A percentile compares a stretch with the other conserved stretches of the same genome.
Conservation (phyloP, 2,113 vertebrate species). For the Colossoma macropomum region DNA sequence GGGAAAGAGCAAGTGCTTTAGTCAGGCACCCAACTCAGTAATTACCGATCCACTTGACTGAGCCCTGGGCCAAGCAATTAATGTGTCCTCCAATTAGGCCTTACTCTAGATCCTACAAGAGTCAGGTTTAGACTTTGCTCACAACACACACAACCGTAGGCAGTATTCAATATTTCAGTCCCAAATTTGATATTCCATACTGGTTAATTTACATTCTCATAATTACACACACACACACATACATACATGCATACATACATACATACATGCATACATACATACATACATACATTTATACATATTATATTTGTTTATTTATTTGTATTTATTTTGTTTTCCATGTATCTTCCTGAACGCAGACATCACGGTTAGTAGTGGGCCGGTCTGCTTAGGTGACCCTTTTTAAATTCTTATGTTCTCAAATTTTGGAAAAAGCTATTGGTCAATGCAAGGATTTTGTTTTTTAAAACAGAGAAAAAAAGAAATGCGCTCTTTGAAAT, state of each 20-base stretch:
- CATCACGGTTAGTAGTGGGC: no score
- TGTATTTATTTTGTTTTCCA: no score
- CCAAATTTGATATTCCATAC: not conserved
- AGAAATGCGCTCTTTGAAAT: not conserved
- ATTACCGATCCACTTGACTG: constrained; percentile 45
- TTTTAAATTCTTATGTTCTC: no score
- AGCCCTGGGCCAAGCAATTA: constrained; percentile 39
- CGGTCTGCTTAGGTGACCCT: no score
- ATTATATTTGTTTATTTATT: no score
- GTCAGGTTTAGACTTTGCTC: constrained; percentile 1
- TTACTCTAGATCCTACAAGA: constrained; percentile 13
- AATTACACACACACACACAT: not conserved
- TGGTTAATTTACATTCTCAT: not conserved
- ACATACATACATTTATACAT: no score
- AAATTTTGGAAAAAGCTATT: no score
- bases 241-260: no score
- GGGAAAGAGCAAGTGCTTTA: constrained; percentile 13
- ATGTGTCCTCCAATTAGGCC: constrained; percentile 36
- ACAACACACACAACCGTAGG: constrained; percentile 11
- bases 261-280: no score
- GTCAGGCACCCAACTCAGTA: constrained; percentile 31
- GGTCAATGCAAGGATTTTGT: no score
- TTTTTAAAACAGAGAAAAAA: not conserved
- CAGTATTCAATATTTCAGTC: not conserved
- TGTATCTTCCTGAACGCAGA: no score